Evolutionary conservation across 1,140 invertebrate species (phyloP).

Genomic region (Drosophila serrata): DNA sequence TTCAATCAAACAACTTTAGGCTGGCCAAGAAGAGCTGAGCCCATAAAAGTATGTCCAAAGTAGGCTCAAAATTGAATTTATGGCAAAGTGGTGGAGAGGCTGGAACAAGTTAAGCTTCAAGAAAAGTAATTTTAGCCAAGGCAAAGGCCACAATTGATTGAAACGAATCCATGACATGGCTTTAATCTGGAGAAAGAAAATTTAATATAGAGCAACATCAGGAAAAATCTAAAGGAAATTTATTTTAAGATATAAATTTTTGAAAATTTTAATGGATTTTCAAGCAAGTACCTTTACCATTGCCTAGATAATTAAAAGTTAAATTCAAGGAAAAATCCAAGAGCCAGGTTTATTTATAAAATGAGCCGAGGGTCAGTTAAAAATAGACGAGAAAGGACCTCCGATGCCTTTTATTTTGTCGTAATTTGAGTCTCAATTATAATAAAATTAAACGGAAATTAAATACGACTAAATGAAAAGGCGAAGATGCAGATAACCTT

Average conservation of each 20-base stretch:
- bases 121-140: conserved; percentile 42
- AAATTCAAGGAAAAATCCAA: background rate
- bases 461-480: background rate
- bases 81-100: conserved; percentile 4
- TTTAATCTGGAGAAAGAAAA: conserved; percentile 21
- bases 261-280: conserved; percentile 3
- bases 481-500: background rate
- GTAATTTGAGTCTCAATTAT: conserved; percentile 8
- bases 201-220: conserved; percentile 4
- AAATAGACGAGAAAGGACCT: background rate
- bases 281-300: background rate
- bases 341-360: background rate
- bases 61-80: conserved; percentile 55
- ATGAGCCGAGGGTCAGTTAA: background rate
- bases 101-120: conserved; percentile 34
- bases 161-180: conserved; percentile 20
- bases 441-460: background rate
- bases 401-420: background rate
- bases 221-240: background rate
- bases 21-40: conserved; percentile 36
- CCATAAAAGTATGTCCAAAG: conserved; percentile 48
- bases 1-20: conserved; percentile 51
- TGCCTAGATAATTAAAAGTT: background rate
- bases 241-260: background rate
- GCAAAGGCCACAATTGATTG: conserved; percentile 36